These are phyloP conservation scores for Tinea semifulvella DNA, from an alignment of 2,888 invertebrate species.

Conservation along the genomic window DNA sequence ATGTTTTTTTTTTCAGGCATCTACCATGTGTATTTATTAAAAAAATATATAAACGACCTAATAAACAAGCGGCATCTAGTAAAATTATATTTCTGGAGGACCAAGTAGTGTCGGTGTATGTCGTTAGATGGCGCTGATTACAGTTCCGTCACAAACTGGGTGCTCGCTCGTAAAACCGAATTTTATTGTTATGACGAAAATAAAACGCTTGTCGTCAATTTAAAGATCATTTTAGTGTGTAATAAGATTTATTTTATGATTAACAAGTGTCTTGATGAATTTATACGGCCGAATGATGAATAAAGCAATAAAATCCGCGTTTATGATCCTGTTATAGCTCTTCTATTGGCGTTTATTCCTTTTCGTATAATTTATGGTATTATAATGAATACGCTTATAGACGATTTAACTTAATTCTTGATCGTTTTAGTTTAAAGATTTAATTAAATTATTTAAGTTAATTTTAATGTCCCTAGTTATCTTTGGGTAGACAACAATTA, in stretches of 20 bases:
- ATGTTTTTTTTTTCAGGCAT: too few species aligned
- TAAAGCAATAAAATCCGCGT: conserved; percentile 58
- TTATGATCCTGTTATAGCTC: conserved; percentile 54
- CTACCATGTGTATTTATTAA: too few species aligned
- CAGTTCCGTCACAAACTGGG: conserved; percentile 28
- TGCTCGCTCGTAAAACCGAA: conserved; percentile 63
- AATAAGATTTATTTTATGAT: conserved; percentile 68
- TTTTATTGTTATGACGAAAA: conserved; percentile 68
- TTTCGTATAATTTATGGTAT: conserved; percentile 28
- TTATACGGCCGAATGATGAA: conserved; percentile 62
- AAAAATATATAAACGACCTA: conserved; percentile 5
- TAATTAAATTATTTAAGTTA: too few species aligned
- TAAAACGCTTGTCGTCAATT: conserved; percentile 68
- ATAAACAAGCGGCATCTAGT: neutral
- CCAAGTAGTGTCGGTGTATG: conserved; percentile 32
- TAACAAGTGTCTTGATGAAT: conserved; percentile 67
- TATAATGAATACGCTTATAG: too few species aligned
- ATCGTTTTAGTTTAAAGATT: too few species aligned
- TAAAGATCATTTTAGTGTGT: conserved; percentile 64
- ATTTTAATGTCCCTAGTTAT: too few species aligned
- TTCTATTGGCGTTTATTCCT: conserved; percentile 53
- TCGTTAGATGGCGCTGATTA: conserved; percentile 51
- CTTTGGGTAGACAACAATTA: too few species aligned
- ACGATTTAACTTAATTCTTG: too few species aligned
- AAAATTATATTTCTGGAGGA: conserved; percentile 35